phyloP scores from a whole-genome alignment of 2,113 vertebrate species.

The Natator depressus region DNA sequence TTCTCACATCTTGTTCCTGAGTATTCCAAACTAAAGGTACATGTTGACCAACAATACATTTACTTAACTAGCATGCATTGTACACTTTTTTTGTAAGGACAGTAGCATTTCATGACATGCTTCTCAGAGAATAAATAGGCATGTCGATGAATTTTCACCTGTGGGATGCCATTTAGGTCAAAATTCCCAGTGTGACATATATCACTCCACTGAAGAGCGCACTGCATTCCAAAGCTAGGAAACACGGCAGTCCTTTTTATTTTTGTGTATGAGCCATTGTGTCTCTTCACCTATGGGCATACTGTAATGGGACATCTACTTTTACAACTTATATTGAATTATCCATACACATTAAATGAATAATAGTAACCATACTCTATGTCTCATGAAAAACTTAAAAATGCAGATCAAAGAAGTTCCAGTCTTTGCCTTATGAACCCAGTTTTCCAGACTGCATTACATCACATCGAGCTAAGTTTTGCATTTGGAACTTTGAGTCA shows the following conservation, averaged over 20 bases:
- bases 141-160: background rate
- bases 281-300: background rate
- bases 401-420: background rate
- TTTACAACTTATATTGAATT: background rate
- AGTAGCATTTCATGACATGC: background rate
- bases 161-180: background rate
- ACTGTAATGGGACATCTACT: background rate
- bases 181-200: background rate
- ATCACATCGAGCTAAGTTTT: background rate
- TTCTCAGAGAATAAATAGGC: background rate
- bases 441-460: fast-evolving
- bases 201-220: background rate
- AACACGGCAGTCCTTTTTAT: background rate
- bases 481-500: background rate
- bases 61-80: background rate
- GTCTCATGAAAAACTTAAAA: background rate
- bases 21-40: background rate
- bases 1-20: background rate
- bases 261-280: background rate
- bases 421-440: background rate
- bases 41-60: background rate
- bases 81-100: background rate
- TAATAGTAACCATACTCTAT: background rate
- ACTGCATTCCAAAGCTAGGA: background rate
- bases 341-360: background rate